Evolutionary conservation across 2,888 invertebrate genomes (phyloP), one percentile per base, ranked within the genome.

Genomic region (Lepidocyrtinus sp.): DNA sequence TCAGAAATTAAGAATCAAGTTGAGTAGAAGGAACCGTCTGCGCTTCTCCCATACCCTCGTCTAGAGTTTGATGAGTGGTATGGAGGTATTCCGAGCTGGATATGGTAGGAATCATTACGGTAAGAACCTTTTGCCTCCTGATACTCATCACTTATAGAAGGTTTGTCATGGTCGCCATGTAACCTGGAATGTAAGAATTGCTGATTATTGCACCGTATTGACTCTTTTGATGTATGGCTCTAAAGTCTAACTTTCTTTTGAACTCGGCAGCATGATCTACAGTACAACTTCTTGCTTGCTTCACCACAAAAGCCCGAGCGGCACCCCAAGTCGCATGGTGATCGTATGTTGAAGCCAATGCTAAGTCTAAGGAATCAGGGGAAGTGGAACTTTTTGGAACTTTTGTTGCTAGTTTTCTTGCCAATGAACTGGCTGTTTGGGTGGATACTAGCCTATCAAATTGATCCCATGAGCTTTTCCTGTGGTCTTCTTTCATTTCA

Each of bases 281-380:
- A 9, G 74, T 17, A 26, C 81, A 72, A 19, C 50, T 26, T 15
- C 25, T 7, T 3, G 22, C 17, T 9, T 81, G 81, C 45, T 73
- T 72, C 17, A 81, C 72, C 9, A 78, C 75, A 36, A 50, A n/a
- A 1, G 64, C 63, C 24, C 69, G 61, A 7, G 65, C 25, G 26
- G 82, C 84, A 21, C 82, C 74, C 84, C 84, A 84, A 15, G 78
- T 77, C 2, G 69, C 61, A 65, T 84, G 84, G 62, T 84, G 84
- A 36, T 84, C 72, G 25, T 84, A 84, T 12, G 17, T 46, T 0
- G 84, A 77, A 15, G 81, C 72, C 25, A 84, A 50, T 0, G 80
- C 67, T 7, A 84, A 59, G 26, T 84, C 84, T 21, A 84, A 46
- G 0, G 77, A 80, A 74, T 84, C 81, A 2, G 71, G 77, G 0